These are phyloP conservation scores for Anoplopoma fimbria DNA, from an alignment of 2,113 vertebrate species.

Conservation along the genomic window DNA sequence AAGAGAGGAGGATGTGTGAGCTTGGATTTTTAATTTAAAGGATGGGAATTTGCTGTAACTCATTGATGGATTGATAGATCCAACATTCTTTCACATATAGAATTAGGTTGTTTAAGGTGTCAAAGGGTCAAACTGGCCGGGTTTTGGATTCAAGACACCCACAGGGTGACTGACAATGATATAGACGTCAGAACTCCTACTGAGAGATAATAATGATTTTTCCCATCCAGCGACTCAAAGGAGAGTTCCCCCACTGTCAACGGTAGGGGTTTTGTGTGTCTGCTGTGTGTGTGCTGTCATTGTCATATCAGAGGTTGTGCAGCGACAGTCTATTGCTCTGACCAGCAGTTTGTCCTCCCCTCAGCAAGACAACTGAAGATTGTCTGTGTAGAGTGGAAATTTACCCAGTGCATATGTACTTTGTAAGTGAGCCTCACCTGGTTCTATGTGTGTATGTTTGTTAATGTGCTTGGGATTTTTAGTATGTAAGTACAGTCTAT, in stretches of 20 bases:
- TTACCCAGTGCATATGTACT: conserved; percentile 70
- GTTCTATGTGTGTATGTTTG: conserved; percentile 20
- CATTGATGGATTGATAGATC: not conserved
- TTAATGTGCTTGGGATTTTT: not conserved
- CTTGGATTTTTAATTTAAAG: not conserved
- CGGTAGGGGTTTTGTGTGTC: not conserved
- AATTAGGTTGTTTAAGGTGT: not conserved
- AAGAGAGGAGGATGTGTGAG: not conserved
- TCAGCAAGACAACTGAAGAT: conserved; percentile 81
- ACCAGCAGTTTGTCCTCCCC: conserved; percentile 46
- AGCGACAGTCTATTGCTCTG: conserved; percentile 17
- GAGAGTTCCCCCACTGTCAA: conserved; percentile 2
- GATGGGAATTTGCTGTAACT: not conserved
- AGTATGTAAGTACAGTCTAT: not conserved
- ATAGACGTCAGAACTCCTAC: conserved; percentile 11
- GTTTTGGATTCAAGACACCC: conserved; percentile 6
- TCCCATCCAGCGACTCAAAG: not conserved
- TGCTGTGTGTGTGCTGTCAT: not conserved
- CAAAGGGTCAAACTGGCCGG: conserved; percentile 11
- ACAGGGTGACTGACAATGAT: conserved; percentile 5
- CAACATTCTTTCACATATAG: not conserved
- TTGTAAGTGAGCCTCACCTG: conserved; percentile 39
- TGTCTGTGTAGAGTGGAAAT: conserved; percentile 81
- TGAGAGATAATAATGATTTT: conserved; percentile 42
- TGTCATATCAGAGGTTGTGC: conserved; percentile 34